These are phyloP conservation scores for Reinhardtius hippoglossoides DNA, from an alignment of 2,113 vertebrate species.

Conservation along the genomic window DNA sequence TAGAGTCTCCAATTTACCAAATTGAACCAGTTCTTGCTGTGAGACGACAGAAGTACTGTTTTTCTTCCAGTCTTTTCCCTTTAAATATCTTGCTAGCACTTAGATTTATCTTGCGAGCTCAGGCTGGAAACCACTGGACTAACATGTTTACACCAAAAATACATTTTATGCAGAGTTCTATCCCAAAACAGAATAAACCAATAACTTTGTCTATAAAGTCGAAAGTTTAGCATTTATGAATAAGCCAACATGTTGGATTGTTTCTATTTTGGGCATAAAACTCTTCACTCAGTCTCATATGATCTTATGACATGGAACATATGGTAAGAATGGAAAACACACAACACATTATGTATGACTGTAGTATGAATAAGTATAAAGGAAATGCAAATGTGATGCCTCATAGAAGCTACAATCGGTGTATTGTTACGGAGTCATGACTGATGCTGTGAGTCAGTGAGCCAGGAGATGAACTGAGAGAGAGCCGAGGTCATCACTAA, in stretches of 20 bases:
- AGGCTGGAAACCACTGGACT: slow-evolving; percentile 34
- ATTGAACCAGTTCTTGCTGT: too few species aligned
- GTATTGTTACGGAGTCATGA: slow-evolving; percentile 30
- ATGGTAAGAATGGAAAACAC: slow-evolving; percentile 7
- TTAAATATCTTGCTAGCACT: background rate
- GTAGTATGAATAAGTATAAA: background rate
- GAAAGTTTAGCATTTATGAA: background rate
- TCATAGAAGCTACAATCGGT: background rate
- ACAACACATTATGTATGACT: background rate
- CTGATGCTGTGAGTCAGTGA: slow-evolving; percentile 33
- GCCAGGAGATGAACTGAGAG: slow-evolving; percentile 26
- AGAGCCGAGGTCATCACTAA: slow-evolving; percentile 35
- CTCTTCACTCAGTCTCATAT: background rate
- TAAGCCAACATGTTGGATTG: background rate
- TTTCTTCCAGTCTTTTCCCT: background rate
- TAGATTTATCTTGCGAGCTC: background rate
- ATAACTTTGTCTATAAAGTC: background rate
- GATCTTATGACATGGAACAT: background rate
- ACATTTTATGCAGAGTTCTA: slow-evolving; percentile 1
- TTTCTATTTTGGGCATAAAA: slow-evolving; percentile 25
- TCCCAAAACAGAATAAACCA: slow-evolving; percentile 22
- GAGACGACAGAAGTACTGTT: too few species aligned
- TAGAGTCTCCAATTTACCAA: too few species aligned
- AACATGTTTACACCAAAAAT: background rate
- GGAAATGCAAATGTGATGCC: background rate